phyloP scores from a whole-genome alignment of 1,140 invertebrate species.

The Macrostomum lignano region DNA sequence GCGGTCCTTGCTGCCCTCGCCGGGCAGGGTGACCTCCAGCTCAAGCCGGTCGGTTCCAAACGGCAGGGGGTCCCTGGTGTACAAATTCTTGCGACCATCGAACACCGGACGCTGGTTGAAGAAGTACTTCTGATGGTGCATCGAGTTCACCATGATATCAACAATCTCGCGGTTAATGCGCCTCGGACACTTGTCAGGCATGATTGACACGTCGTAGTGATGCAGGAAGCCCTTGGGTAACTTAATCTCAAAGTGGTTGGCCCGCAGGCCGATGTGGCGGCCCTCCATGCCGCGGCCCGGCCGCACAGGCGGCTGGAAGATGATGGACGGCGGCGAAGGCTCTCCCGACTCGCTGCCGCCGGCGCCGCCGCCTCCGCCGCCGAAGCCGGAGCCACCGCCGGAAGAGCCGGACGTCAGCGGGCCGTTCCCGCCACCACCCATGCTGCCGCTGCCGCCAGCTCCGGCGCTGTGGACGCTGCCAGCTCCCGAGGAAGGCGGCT shows the following conservation, averaged over 20 bases:
- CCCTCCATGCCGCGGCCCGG: slow-evolving; percentile 72
- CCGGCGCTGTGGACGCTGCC: too few relatives aligned
- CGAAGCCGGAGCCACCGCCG: too few relatives aligned
- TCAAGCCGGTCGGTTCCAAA: slow-evolving; percentile 81
- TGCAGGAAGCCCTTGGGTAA: slow-evolving; percentile 85
- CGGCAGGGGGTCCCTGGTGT: slow-evolving; percentile 77
- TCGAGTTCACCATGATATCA: slow-evolving; percentile 84
- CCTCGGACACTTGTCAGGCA: slow-evolving; percentile 92
- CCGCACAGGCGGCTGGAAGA: slow-evolving; percentile 22
- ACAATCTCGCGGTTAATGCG: slow-evolving; percentile 96
- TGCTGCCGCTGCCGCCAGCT: too few relatives aligned
- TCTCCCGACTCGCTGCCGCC: too few relatives aligned
- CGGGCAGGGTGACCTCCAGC: slow-evolving; percentile 73
- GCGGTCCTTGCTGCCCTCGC: slow-evolving; percentile 87
- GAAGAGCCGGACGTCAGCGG: too few relatives aligned
- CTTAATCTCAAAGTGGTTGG: slow-evolving; percentile 95
- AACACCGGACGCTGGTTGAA: slow-evolving; percentile 86
- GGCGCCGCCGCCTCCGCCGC: too few relatives aligned
- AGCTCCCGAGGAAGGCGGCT: too few relatives aligned
- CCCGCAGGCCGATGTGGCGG: slow-evolving; percentile 62
- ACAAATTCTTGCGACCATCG: slow-evolving; percentile 79
- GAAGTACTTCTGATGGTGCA: slow-evolving; percentile 82
- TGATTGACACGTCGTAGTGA: slow-evolving; percentile 93
- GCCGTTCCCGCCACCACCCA: too few relatives aligned
- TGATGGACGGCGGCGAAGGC: too few relatives aligned